A percentile compares a stretch with the other conserved stretches of the same genome.
These are phyloP conservation scores for Syngnathus rostellatus DNA, from an alignment of 2,797 vertebrate genomes.

Conservation along the genomic window DNA sequence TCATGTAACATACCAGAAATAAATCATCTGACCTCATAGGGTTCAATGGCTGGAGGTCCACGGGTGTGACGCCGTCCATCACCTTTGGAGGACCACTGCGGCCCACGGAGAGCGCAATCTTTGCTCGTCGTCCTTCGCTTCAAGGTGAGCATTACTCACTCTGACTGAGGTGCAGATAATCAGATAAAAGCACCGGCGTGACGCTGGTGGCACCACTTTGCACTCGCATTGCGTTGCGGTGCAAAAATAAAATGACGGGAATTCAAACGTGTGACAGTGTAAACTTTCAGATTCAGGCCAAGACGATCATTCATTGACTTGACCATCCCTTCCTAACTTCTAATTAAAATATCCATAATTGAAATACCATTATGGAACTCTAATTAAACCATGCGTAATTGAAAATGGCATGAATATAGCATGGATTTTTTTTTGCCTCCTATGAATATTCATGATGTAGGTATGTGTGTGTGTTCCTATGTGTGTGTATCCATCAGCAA, in stretches of 20 bases:
- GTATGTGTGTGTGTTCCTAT: neutral
- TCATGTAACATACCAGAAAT: too few relatives aligned
- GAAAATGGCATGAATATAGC: constrained; percentile 55
- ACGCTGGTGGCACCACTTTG: neutral
- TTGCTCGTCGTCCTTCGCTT: constrained; percentile 39
- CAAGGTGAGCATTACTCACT: constrained; percentile 37
- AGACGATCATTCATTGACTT: constrained; percentile 1
- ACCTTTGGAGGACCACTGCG: constrained; percentile 18
- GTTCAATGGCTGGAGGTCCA: constrained; percentile 21
- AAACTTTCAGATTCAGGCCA: neutral
- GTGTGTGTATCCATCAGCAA: constrained; percentile 29
- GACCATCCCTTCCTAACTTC: constrained; percentile 3
- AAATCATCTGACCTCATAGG: neutral
- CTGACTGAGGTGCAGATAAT: constrained; percentile 15
- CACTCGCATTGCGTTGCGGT: neutral
- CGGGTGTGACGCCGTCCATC: constrained; percentile 28
- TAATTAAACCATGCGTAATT: constrained; percentile 62
- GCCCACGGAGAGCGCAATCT: constrained; percentile 16
- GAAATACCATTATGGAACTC: constrained; percentile 42
- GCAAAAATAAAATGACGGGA: neutral
- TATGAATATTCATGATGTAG: constrained; percentile 57
- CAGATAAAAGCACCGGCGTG: constrained; percentile 2
- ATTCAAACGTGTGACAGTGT: neutral
- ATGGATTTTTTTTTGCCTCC: constrained; percentile 33
- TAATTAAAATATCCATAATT: constrained; percentile 59